Evolutionary conservation across 2,888 invertebrate species (phyloP).

Genomic region (Listrodromus nycthemerus): DNA sequence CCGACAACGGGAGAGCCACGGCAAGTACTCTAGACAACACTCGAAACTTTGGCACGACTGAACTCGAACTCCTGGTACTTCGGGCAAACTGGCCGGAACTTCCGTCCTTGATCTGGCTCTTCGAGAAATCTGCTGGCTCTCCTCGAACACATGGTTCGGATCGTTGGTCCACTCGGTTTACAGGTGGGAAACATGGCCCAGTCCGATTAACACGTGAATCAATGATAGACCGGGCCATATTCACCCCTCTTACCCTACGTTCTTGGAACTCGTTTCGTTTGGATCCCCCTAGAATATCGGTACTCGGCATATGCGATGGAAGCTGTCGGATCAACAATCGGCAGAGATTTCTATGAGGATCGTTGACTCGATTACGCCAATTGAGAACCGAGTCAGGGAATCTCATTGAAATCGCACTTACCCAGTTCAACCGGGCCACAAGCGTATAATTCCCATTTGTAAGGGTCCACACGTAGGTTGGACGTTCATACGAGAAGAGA

Average conservation of each 20-base stretch:
- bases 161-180: not conserved
- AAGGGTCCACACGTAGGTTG: not conserved
- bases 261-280: not conserved
- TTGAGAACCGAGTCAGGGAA: constrained; percentile 54
- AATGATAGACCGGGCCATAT: too few species aligned
- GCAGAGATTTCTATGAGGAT: constrained; percentile 52
- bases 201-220: too few species aligned
- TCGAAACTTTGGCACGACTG: constrained; percentile 36
- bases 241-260: too few species aligned
- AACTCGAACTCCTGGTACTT: not conserved
- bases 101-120: not conserved
- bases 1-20: not conserved
- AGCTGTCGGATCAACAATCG: constrained; percentile 43
- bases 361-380: constrained; percentile 64
- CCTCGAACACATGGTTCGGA: not conserved
- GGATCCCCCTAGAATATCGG: not conserved
- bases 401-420: constrained; percentile 53
- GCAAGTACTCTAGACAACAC: constrained; percentile 17
- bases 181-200: too few species aligned
- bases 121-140: not conserved
- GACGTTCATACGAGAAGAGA: not conserved
- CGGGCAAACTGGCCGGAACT: constrained; percentile 38
- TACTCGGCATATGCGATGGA: constrained; percentile 7
- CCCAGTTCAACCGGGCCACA: not conserved
- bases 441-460: constrained; percentile 5